Base-by-base conservation (phyloP, 1,140 invertebrate species). In the Ericerus pela region DNA sequence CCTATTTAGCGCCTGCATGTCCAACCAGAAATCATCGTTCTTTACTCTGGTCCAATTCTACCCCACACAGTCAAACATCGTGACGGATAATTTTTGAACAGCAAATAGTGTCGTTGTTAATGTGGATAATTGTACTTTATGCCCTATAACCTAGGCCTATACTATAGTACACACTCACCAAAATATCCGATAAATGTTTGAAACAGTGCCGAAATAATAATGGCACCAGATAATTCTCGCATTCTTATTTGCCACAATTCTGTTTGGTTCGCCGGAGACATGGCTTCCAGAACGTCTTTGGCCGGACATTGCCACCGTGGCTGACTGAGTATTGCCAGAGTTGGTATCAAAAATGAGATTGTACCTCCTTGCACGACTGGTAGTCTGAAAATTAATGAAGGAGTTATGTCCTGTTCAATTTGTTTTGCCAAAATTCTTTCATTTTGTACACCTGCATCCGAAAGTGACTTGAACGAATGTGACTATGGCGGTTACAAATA, bases 401-500 rank as follows among this genome's bases (percentile, higher is more conserved):
- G n/a, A 18, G 12, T 20, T 36, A 11, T 8, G n/a, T 4, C 14
- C n/a, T 18, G 37, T 16, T 33, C n/a, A n/a, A 33, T 10, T 33
- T 8, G n/a, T 8, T 16, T 41, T 41, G 14, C 37, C 20, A 41
- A 41, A 8, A n/a, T n/a, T n/a, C n/a, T n/a, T n/a, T n/a, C n/a
- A n/a, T n/a, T n/a, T n/a, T n/a, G 22, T 33, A 63, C 66, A 82
- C 81, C 81, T 85, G 53, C 83, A 81, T 8, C 89, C 89, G 68
- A 91, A 76, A 0, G 84, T 85, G 4, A 79, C 74, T 67, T 92
- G 88, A 1, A 91, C 58, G 59, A 85, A 78, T 0, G 89, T 92
- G 1, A 86, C 78, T 0, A 93, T 67, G 12, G 88, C 88, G 24
- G 85, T 87, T 3, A 90, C 82, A 63, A 93, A 88, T 54, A 91